Conservation (phyloP, 2,113 vertebrate genomes). For the Mola mola region DNA sequence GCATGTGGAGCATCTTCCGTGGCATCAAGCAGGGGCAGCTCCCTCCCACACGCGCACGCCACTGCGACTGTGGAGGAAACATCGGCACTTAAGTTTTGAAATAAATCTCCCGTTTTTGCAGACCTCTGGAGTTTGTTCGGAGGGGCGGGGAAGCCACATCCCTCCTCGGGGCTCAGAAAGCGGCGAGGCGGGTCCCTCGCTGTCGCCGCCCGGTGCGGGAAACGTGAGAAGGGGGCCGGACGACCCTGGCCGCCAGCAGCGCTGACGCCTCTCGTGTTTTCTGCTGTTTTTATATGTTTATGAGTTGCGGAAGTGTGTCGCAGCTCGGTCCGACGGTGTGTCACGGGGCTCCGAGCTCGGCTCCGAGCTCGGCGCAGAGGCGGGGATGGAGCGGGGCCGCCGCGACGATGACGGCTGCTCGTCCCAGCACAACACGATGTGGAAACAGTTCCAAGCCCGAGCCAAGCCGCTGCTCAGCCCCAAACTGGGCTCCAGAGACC, state of each 20-base stretch:
- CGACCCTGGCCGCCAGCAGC: background rate
- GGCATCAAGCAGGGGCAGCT: no score
- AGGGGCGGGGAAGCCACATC: background rate
- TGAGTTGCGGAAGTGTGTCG: slow-evolving; percentile 3
- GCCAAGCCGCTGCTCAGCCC: slow-evolving; percentile 78
- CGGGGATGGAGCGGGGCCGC: slow-evolving; percentile 73
- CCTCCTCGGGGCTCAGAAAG: background rate
- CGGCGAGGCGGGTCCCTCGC: background rate
- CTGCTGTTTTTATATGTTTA: background rate
- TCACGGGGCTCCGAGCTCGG: background rate
- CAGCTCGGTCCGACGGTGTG: background rate
- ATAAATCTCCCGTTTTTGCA: no score
- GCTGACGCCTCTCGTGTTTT: background rate
- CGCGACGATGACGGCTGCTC: slow-evolving; percentile 28
- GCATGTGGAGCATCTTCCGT: no score
- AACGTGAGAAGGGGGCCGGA: slow-evolving; percentile 15
- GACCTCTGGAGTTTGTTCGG: no score
- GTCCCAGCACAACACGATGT: slow-evolving; percentile 84
- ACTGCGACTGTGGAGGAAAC: no score
- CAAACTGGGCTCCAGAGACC: slow-evolving; percentile 70
- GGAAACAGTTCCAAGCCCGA: slow-evolving; percentile 86
- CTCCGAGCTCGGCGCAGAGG: background rate
- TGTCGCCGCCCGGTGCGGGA: background rate
- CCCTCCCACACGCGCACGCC: no score
- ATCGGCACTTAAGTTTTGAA: no score